Evolutionary conservation across 2,797 vertebrate genomes (phyloP), one percentile per base, ranked within the genome.

Genomic region (Argentina silus): DNA sequence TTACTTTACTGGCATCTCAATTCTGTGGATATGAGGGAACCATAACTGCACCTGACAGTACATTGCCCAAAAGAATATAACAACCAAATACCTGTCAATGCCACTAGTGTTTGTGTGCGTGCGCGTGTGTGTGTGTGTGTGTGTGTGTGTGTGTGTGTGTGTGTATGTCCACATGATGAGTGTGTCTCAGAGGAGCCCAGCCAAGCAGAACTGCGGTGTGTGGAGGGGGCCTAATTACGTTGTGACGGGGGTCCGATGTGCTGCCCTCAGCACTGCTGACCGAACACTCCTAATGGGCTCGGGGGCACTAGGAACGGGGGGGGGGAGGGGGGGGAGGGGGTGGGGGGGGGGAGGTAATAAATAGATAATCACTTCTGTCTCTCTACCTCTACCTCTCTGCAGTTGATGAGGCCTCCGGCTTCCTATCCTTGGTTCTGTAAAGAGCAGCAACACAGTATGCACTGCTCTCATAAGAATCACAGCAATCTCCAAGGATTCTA

Each of bases 181-280:
- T 72, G 43, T 42, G 83, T 91, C 91, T 83, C 90, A 11, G 59
- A 82, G 87, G 91, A 94, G 87, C 86, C 81, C 75, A 87, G 88
- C 79, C 87, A 86, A 92, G 92, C 90, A 91, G 89, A 91, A 91
- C 83, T 75, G 84, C 82, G 87, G 83, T 86, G 82, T 85, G 80
- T 78, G 84, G 72, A 78, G 70, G 74, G 78, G 76, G 71, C 75
- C 81, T 85, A 88, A 86, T 88, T 85, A 90, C 82, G 74, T 77
- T 73, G 78, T 80, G 78, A 88, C 76, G 79, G n/a, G 5, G 82
- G 84, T 86, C 85, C 88, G 83, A 85, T 85, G 78, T 88, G 92
- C 88, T 87, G 80, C 77, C 82, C 85, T 90, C 86, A 91, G 89
- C 90, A 90, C 86, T 91, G 86, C 90, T 92, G 91, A 93, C 88